A percentile compares a stretch with the other conserved stretches of the same genome.
phyloP scores from a whole-genome alignment of 2,888 invertebrate genomes.

The Orchestes rusci region DNA sequence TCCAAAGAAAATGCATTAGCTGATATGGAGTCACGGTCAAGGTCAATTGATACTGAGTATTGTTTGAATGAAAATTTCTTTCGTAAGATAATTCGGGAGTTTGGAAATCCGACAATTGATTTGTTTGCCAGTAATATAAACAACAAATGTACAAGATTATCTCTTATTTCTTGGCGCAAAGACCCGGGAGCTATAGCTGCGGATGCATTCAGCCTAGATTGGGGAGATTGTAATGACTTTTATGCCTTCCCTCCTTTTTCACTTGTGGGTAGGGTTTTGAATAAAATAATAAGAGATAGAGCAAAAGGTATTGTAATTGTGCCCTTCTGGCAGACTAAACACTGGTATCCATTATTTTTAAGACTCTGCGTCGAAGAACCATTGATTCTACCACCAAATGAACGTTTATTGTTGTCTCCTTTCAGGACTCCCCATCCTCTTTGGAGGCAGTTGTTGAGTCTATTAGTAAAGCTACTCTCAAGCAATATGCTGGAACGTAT shows the following conservation, averaged over 20 bases:
- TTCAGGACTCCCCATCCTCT: constrained; percentile 9
- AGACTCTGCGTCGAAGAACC: not conserved
- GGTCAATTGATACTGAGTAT: not conserved
- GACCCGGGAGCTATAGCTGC: not conserved
- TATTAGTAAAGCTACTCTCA: not conserved
- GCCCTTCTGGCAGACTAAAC: not conserved
- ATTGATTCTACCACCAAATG: not conserved
- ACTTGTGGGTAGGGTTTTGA: not conserved
- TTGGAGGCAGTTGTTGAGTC: constrained; percentile 1
- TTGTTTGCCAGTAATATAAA: not conserved
- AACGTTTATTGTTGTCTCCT: constrained; percentile 7
- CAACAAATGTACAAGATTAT: not conserved
- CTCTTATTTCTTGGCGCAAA: not conserved
- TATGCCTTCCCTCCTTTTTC: not conserved
- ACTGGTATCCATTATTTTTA: not conserved
- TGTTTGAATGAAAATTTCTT: not conserved
- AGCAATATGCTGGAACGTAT: not conserved
- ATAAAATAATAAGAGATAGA: constrained; percentile 1
- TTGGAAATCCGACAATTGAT: not conserved
- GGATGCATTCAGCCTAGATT: not conserved
- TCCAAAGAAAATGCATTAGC: not conserved
- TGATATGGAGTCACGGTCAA: not conserved
- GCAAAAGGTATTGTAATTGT: constrained; percentile 1
- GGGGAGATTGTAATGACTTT: not conserved
- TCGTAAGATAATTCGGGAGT: not conserved